Evolutionary conservation across 2,888 invertebrate species (phyloP), one percentile per base, ranked within the genome.

Genomic region (Andrena bicolor): DNA sequence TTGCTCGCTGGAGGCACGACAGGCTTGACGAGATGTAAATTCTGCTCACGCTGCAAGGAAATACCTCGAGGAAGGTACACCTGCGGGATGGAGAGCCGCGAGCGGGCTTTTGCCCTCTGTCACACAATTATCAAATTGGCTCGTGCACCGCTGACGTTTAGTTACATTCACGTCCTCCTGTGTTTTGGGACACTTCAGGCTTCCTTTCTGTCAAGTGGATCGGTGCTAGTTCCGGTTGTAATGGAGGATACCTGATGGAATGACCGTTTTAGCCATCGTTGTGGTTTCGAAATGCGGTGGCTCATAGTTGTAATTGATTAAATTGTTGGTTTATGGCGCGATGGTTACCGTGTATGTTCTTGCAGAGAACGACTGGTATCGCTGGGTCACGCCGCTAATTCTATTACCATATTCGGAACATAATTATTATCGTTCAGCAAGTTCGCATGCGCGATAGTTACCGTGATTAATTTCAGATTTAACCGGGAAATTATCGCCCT

Each of bases 1-100:
- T 76, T 72, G 49, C 53, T 75, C 41, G 51, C 20, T 66, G 61
- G 61, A 30, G 41, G 28, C 80, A 56, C 53, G 78, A 61, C 76
- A 64, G 77, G 74, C 87, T 73, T 85, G 86, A 85, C 84, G 83
- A 86, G 86, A 86, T 86, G 86, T 86, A 86, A 86, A 86, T 86
- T 77, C 76, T 68, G 61, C 41, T 26, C 51, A 28, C 32, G 64
- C 66, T 58, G 74, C 58, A 86, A 74, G 86, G 78, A 78, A 78
- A 82, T 77, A 75, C 60, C 30, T 56, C 49, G 70, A 41, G 60
- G n/a, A 74, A 61, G 8, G 8, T 64, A 69, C 48, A 16, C 56
- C 30, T 32, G 23, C 4, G 30, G 23, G 61, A 41, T 4, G 23
- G 4, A 48, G 3, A 3, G n/a, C 28, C 4, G 20, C n/a, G 8